These are phyloP conservation scores for Chrysodeixis includens DNA, from an alignment of 2,888 invertebrate genomes.

Conservation along the genomic window DNA sequence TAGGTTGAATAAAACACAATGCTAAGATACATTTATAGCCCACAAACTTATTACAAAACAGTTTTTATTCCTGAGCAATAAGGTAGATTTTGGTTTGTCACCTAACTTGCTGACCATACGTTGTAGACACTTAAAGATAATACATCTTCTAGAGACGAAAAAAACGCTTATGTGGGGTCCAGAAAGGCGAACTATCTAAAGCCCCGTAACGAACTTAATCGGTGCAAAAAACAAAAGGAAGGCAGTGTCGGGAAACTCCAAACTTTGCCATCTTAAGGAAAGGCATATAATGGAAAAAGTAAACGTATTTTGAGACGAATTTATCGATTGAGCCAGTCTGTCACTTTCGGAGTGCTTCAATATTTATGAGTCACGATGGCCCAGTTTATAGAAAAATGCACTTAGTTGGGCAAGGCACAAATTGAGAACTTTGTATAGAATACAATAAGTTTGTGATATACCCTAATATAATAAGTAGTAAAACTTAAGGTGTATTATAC, in stretches of 20 bases:
- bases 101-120: background rate
- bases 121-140: background rate
- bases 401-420: background rate
- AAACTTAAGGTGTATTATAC: too few relatives aligned
- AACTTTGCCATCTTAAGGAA: conserved; percentile 12
- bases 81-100: too few relatives aligned
- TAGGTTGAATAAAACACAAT: too few relatives aligned
- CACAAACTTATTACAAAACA: too few relatives aligned
- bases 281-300: conserved; percentile 19
- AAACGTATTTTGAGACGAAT: conserved; percentile 17
- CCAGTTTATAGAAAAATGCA: background rate
- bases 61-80: background rate
- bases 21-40: too few relatives aligned
- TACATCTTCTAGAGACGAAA: conserved; percentile 17
- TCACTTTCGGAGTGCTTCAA: conserved; percentile 2
- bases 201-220: conserved; percentile 25
- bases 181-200: conserved; percentile 13
- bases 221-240: conserved; percentile 29
- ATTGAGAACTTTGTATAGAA: background rate
- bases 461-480: too few relatives aligned
- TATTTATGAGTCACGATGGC: background rate
- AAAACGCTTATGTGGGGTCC: conserved; percentile 14
- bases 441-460: background rate
- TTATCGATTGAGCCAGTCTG: conserved; percentile 11
- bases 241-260: conserved; percentile 6